A percentile compares a stretch with the other conserved stretches of the same genome.
Conservation (phyloP, 2,797 vertebrate genomes). For the Propithecus deckenii region DNA sequence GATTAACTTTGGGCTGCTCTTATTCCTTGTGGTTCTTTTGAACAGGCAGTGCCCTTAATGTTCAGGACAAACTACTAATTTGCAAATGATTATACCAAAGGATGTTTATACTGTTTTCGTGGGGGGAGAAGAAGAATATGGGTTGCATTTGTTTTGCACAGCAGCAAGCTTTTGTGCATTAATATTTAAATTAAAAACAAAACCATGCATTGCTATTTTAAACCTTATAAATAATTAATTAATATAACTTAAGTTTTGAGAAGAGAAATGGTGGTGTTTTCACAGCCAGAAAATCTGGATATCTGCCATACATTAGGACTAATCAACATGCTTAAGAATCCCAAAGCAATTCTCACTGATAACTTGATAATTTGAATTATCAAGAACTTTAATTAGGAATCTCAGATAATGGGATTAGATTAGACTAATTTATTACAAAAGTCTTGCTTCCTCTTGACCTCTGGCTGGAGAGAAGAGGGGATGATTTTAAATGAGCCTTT, state of each 20-base stretch:
- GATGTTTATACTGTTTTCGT: neutral
- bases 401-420: neutral
- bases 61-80: neutral
- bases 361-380: neutral
- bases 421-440: neutral
- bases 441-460: neutral
- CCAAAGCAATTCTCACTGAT: neutral
- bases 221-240: neutral
- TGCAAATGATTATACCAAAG: neutral
- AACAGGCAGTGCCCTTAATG: neutral
- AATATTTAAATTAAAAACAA: slow-evolving; percentile 24
- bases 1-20: neutral
- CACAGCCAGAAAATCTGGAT: neutral
- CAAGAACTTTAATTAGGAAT: neutral
- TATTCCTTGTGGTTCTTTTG: neutral
- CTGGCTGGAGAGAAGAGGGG: neutral
- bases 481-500: neutral
- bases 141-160: neutral
- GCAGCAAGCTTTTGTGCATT: neutral
- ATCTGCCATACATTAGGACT: neutral
- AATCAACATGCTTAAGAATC: neutral
- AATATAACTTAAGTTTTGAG: neutral
- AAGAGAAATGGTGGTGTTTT: neutral
- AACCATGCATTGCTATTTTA: neutral
- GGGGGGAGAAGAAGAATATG: neutral